Evolutionary conservation across 2,797 vertebrate genomes (phyloP), one percentile per base, ranked within the genome.

Genomic region (Brachyalestes nurse): DNA sequence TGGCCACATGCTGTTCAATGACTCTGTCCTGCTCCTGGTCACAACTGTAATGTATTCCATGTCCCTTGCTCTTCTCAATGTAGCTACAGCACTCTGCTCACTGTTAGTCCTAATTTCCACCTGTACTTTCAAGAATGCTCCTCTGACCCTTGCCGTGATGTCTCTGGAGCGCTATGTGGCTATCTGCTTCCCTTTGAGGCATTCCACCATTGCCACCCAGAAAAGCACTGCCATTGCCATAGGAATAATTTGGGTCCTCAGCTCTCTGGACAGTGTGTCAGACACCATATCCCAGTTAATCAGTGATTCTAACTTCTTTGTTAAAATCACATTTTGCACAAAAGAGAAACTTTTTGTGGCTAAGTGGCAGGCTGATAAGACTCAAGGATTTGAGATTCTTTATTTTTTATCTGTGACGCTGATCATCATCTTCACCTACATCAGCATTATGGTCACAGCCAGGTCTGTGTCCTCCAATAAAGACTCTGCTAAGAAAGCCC

Each of bases 81-180:
- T 93, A 17, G 73, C 71, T 0, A 88, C 82, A 78, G 77, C 82
- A 2, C 8, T 86, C 0, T 94, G 93, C 71, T 81, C 78, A 2
- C 0, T 84, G 8, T 62, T 91, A 1, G 4, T 8, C 1, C 34
- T 88, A 8, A 17, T 89, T 0, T 38, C 21, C 0, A 1, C 1
- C 4, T 72, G 90, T 4, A 77, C 77, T 0, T 85, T 42, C 1
- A 53, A 10, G 0, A 82, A 90, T 6, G 87, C 91, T 7, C 91
- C 91, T 57, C 73, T 92, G 16, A 93, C 86, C 0, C 86, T 94
- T 83, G 84, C 88, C 14, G 23, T 90, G 77, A 93, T 93, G 92
- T 90, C 90, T 57, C 75, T 93, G 45, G 93, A 93, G 82, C 90
- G 90, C 16, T 94, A 86, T 12, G 87, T 92, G 4, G 91, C 92